Evolutionary conservation across 2,797 vertebrate genomes (phyloP), one percentile per base, ranked within the genome.

Genomic region (Centroberyx gerrardi): DNA sequence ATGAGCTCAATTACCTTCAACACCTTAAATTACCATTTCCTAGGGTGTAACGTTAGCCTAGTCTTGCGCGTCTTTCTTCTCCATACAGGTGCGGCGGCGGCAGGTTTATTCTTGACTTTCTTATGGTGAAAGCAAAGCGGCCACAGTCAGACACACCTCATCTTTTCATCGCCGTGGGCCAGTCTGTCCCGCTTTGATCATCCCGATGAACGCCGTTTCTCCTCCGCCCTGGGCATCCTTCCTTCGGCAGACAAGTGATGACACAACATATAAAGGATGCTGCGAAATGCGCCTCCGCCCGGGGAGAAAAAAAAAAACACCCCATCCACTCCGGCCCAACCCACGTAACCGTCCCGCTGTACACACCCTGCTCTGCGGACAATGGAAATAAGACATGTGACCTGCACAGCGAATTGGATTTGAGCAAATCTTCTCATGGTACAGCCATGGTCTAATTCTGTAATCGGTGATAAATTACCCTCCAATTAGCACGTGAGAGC

Each of bases 341-440:
- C 87, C 90, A 89, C 89, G 83, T 86, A 64, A 60, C 53, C 42
- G 65, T 82, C 76, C 84, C 51, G 18, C 48, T 15, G 94, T 68
- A 91, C 94, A 95, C 95, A 91, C 94, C 94, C 94, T 93, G 87
- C 88, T 92, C 91, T 92, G 92, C 90, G 92, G 93, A 95, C 94
- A 95, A 95, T 95, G 79, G 91, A 75, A 67, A 74, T 0, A 53
- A 72, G 38, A 56, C 93, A 94, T 59, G 92, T 94, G 93, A 94
- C 90, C 71, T 22, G 73, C 52, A 63, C 80, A 9, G 59, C 89
- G 58, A 90, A 90, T 88, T 38, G 36, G 71, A 81, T 75, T 62
- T 6, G 44, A 81, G 81, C 69, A 33, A 28, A 73, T 49, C 31
- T 40, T n/a, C 53, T 38, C 68, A 18, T 18, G 17, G 46, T 8